Evolutionary conservation across 2,113 vertebrate genomes (phyloP).

Genomic region (Hydrochoerus hydrochaeris): DNA sequence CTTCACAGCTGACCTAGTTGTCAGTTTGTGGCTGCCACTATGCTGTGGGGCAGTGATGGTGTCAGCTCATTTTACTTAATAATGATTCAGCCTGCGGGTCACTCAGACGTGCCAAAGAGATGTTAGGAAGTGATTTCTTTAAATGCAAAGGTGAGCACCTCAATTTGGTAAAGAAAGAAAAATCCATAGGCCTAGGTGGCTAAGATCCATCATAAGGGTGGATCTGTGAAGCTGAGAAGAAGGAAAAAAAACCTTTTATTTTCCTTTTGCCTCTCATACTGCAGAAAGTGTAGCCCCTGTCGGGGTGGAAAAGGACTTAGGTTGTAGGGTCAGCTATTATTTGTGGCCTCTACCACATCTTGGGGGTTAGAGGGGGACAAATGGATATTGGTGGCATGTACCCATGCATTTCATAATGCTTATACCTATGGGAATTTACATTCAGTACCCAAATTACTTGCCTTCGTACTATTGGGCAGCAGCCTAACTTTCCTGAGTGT

Average conservation of each 20-base stretch:
- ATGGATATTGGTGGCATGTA: neutral
- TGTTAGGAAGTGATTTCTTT: neutral
- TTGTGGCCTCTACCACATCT: neutral
- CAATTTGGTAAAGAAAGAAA: neutral
- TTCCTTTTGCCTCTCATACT: neutral
- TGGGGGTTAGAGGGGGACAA: neutral
- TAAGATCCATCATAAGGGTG: neutral
- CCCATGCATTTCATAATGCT: neutral
- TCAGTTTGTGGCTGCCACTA: neutral
- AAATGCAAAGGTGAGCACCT: neutral
- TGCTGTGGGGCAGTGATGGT: too few relatives aligned
- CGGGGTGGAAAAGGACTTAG: neutral
- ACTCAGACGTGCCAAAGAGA: neutral
- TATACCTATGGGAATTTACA: neutral
- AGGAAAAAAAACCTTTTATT: neutral
- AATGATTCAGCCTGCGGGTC: neutral
- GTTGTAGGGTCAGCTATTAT: neutral
- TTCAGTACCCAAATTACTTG: neutral
- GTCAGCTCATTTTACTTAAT: neutral
- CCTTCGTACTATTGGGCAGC: neutral
- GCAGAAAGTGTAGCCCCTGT: too few relatives aligned
- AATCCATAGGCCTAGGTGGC: neutral
- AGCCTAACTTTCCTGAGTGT: slow-evolving; percentile 13
- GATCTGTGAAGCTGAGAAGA: neutral
- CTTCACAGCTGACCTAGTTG: neutral